A percentile compares a stretch with the other conserved stretches of the same genome.
Conservation (phyloP, 1,140 invertebrate species). For the Leguminivora glycinivorella region DNA sequence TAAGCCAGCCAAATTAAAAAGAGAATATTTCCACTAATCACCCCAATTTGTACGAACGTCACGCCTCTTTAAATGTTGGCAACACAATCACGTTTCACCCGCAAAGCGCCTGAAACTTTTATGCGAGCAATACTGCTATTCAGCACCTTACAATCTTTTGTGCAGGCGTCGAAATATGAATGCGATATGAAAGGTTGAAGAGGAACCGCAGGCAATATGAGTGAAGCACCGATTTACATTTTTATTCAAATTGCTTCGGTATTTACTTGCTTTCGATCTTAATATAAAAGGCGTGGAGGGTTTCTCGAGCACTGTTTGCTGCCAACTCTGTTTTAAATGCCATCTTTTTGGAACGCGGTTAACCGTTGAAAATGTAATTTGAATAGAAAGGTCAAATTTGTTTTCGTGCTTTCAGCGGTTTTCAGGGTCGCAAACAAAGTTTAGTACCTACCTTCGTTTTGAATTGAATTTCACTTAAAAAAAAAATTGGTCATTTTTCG, state of each 20-base stretch:
- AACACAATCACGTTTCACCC: not conserved
- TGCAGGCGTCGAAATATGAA: slow-evolving; percentile 12
- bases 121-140: slow-evolving; percentile 7
- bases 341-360: not conserved
- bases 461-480: no score
- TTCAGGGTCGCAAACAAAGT: no score
- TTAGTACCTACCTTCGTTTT: no score
- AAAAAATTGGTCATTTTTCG: no score
- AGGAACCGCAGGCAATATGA: not conserved
- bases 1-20: not conserved
- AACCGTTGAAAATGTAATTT: not conserved
- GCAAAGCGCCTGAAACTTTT: not conserved
- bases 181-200: slow-evolving; percentile 10
- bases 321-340: not conserved
- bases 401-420: no score
- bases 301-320: not conserved
- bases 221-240: slow-evolving; percentile 3
- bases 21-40: not conserved
- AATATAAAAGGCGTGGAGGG: not conserved
- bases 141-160: slow-evolving; percentile 5
- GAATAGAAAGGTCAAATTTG: not conserved
- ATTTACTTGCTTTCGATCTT: slow-evolving; percentile 8
- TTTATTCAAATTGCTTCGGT: slow-evolving; percentile 13
- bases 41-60: not conserved
- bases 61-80: not conserved